A percentile compares a stretch with the other conserved stretches of the same genome.
These are phyloP conservation scores for Protonibea diacanthus DNA, from an alignment of 2,797 vertebrate genomes.

Conservation along the genomic window DNA sequence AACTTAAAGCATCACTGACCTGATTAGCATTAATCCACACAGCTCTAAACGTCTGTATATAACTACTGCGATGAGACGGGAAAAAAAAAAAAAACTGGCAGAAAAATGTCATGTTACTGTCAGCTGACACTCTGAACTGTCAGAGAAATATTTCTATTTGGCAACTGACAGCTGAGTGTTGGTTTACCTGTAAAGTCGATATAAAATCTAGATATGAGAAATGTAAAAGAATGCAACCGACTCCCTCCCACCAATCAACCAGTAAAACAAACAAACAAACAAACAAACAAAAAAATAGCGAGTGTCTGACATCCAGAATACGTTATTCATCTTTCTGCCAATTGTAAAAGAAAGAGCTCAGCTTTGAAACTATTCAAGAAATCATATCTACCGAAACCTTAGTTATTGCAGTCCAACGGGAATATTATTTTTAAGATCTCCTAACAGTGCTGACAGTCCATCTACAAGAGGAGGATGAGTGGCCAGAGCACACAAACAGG, in stretches of 20 bases:
- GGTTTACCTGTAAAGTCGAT: slow-evolving; percentile 23
- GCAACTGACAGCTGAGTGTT: background rate
- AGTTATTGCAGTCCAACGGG: background rate
- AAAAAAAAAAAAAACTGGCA: slow-evolving; percentile 20
- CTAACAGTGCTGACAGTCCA: slow-evolving; percentile 90
- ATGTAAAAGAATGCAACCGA: background rate
- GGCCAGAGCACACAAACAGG: slow-evolving; percentile 36
- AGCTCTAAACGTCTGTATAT: slow-evolving; percentile 31
- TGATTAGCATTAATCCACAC: slow-evolving; percentile 24
- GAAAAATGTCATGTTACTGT: slow-evolving; percentile 18
- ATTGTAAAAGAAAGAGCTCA: slow-evolving; percentile 13
- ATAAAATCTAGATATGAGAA: background rate
- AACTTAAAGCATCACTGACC: slow-evolving; percentile 57
- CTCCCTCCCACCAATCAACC: background rate
- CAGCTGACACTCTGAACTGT: slow-evolving; percentile 21
- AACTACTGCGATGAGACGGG: slow-evolving; percentile 15
- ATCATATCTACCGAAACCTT: slow-evolving; percentile 22
- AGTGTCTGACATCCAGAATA: background rate
- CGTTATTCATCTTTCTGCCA: slow-evolving; percentile 1
- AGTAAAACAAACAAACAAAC: background rate
- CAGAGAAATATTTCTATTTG: slow-evolving; percentile 16
- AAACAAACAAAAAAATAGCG: background rate
- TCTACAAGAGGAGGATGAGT: slow-evolving; percentile 38
- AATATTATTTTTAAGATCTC: slow-evolving; percentile 31
- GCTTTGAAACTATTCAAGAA: slow-evolving; percentile 8